Evolutionary conservation across 1,140 invertebrate species (phyloP).

Genomic region (Orius laevigatus): DNA sequence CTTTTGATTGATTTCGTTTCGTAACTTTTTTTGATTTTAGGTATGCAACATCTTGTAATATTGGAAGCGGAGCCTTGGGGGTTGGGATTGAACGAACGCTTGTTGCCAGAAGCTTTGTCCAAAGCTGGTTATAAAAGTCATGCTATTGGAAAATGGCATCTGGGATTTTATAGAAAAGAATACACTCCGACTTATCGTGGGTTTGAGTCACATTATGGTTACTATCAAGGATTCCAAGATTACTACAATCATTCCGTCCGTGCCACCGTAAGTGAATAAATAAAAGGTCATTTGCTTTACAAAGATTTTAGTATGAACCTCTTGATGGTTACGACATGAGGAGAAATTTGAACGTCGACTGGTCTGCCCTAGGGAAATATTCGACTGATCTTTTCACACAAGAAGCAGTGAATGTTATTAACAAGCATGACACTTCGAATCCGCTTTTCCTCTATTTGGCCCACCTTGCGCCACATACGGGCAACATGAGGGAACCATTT

Average conservation of each 20-base stretch:
- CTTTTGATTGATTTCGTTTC: not conserved
- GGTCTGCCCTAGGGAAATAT: constrained; percentile 43
- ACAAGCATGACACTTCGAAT: constrained; percentile 35
- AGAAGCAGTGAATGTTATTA: constrained; percentile 51
- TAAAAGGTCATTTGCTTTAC: constrained; percentile 1
- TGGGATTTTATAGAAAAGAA: constrained; percentile 50
- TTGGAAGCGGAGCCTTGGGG: constrained; percentile 53
- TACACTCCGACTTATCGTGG: constrained; percentile 63
- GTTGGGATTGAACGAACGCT: constrained; percentile 47
- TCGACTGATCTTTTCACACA: constrained; percentile 61
- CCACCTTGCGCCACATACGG: constrained; percentile 65
- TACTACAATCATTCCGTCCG: constrained; percentile 52
- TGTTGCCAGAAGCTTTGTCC: constrained; percentile 60
- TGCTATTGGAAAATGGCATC: constrained; percentile 84
- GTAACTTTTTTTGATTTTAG: constrained; percentile 28
- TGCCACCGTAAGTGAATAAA: constrained; percentile 7
- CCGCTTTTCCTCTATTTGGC: constrained; percentile 67
- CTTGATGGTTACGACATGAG: constrained; percentile 46
- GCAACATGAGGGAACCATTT: constrained; percentile 44
- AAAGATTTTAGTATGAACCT: constrained; percentile 8
- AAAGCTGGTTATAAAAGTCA: constrained; percentile 62
- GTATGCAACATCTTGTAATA: constrained; percentile 63
- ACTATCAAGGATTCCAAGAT: constrained; percentile 65
- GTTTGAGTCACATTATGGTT: constrained; percentile 74
- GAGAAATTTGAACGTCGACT: constrained; percentile 40